Evolutionary conservation across 2,888 invertebrate species (phyloP), one percentile per base, ranked within the genome.

Genomic region (Erebia palarica): DNA sequence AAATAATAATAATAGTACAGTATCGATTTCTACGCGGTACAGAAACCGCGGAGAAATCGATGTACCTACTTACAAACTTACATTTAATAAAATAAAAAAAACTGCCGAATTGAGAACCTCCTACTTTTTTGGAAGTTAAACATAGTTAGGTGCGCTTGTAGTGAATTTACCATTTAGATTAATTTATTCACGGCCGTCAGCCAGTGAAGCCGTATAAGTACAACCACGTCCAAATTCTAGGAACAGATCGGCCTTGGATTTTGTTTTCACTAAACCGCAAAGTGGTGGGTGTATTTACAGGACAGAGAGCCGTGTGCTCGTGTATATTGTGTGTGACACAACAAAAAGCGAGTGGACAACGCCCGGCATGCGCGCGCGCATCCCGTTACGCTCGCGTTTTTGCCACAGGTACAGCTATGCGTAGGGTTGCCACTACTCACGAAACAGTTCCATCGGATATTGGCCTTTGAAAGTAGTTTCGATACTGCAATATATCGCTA

Each of bases 371-470:
- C 78, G 77, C 75, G 73, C 75, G 73, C 77, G 73, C 76, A 65
- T 78, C 78, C 80, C 80, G 80, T 79, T 80, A 79, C 75, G 74
- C 75, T 75, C 71, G 73, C 74, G 78, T 78, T 80, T 79, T 79
- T 78, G 76, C 75, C 72, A 44, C 65, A 71, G 65, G 74, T 78
- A 79, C 78, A 75, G 76, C 78, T 78, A 76, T 71, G 63, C 69
- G 53, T 73, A 75, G 66, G 74, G 73, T 65, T 74, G 74, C 18
- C 69, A 58, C 59, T n/a, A 44, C 44, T 10, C 10, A 1, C 2
- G 27, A 27, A 27, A 21, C n/a, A n/a, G n/a, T n/a, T n/a, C n/a
- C n/a, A n/a, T n/a, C n/a, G n/a, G n/a, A n/a, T n/a, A n/a, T n/a
- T n/a, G n/a, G n/a, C n/a, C n/a, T n/a, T n/a, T n/a, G n/a, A n/a